Evolutionary conservation across 2,888 invertebrate species (phyloP).

Genomic region (Aplocera efformata): DNA sequence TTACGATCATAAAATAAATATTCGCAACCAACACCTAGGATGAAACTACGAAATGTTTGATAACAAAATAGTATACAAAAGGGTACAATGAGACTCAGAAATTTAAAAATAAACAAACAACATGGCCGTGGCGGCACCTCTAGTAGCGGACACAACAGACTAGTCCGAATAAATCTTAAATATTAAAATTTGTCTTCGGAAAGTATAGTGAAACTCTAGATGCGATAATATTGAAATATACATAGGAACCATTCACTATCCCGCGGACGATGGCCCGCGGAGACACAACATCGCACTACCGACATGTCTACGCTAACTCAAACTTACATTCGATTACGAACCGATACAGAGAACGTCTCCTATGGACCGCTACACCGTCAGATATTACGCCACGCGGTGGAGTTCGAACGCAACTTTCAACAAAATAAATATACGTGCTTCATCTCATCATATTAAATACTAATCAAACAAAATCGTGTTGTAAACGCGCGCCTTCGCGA

Average conservation of each 20-base stretch:
- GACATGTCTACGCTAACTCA: constrained; percentile 69
- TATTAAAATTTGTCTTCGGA: constrained; percentile 81
- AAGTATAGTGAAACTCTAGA: constrained; percentile 81
- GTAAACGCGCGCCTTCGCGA: constrained; percentile 77
- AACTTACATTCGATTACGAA: constrained; percentile 61
- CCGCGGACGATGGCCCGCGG: constrained; percentile 73
- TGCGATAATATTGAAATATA: constrained; percentile 82
- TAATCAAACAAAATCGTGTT: constrained; percentile 70
- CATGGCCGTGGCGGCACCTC: constrained; percentile 74
- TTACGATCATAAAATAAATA: constrained; percentile 69
- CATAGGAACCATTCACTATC: constrained; percentile 79
- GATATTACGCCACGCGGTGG: constrained; percentile 44
- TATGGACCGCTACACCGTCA: constrained; percentile 41
- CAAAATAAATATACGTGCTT: constrained; percentile 56
- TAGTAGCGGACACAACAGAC: constrained; percentile 76
- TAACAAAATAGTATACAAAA: constrained; percentile 57
- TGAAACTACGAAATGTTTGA: constrained; percentile 54
- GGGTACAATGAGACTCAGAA: constrained; percentile 45
- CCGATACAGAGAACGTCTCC: constrained; percentile 44
- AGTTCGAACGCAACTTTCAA: constrained; percentile 53
- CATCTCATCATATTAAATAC: constrained; percentile 60
- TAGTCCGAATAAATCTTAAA: constrained; percentile 79
- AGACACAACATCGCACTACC: constrained; percentile 76
- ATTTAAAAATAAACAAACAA: constrained; percentile 68
- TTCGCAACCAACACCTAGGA: constrained; percentile 65